A percentile compares a stretch with the other conserved stretches of the same genome.
Evolutionary conservation across 2,888 invertebrate genomes (phyloP).

Genomic region (Lithophane leautieri): DNA sequence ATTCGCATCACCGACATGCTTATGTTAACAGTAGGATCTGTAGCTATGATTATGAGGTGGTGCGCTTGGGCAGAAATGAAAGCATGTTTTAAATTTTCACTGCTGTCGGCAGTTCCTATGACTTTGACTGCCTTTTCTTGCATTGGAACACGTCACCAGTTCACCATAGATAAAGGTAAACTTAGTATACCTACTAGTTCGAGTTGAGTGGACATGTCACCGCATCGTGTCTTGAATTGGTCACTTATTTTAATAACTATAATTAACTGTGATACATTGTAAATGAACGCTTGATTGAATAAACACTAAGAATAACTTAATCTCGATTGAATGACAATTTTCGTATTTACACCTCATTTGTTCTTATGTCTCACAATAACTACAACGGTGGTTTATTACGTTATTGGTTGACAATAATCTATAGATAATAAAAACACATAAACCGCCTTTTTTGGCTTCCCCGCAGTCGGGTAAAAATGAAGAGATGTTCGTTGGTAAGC

Average conservation of each 20-base stretch:
- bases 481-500: no score
- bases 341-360: constrained; percentile 44
- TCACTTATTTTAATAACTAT: constrained; percentile 42
- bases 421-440: no score
- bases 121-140: neutral
- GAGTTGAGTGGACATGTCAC: constrained; percentile 5
- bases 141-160: neutral
- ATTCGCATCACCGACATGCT: no score
- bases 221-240: neutral
- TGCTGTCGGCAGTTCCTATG: no score
- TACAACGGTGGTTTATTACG: constrained; percentile 2
- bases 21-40: no score
- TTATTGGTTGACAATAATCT: neutral
- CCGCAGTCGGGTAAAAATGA: no score
- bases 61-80: no score
- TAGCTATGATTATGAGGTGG: no score
- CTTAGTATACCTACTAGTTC: neutral
- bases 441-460: no score
- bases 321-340: constrained; percentile 39
- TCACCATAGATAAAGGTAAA: neutral
- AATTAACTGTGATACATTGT: constrained; percentile 23
- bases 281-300: constrained; percentile 30
- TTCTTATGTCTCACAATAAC: constrained; percentile 2
- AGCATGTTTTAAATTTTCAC: no score
- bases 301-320: constrained; percentile 28